Evolutionary conservation across 2,888 invertebrate species (phyloP).

Genomic region (Neocrepidodera transversa): DNA sequence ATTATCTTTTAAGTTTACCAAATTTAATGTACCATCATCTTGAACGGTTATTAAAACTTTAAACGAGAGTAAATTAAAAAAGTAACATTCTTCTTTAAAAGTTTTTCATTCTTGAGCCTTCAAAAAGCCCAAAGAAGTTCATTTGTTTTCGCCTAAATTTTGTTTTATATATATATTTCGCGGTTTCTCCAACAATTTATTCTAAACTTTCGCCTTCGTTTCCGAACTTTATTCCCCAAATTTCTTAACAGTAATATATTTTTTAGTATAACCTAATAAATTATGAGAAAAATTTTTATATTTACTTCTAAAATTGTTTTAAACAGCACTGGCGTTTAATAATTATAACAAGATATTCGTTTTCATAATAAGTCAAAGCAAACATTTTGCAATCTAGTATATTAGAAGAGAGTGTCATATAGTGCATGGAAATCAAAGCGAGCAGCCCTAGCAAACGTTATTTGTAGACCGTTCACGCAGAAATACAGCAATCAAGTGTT

Average conservation of each 20-base stretch:
- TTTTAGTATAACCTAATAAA: no score
- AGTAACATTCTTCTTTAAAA: constrained; percentile 41
- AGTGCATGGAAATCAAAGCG: constrained; percentile 10
- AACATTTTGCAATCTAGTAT: no score
- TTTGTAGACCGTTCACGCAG: constrained; percentile 15
- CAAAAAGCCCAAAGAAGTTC: constrained; percentile 12
- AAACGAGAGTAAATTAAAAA: constrained; percentile 47
- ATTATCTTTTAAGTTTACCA: constrained; percentile 17
- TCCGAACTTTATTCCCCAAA: no score
- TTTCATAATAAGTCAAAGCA: no score
- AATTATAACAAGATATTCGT: no score
- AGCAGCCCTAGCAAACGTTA: not conserved
- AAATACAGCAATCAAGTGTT: constrained; percentile 32
- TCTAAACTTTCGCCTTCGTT: no score
- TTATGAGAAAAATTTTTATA: no score
- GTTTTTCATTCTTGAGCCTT: constrained; percentile 31
- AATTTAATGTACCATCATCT: constrained; percentile 38
- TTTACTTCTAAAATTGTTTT: no score
- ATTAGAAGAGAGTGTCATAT: no score
- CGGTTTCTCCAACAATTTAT: no score
- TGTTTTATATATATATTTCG: constrained; percentile 5
- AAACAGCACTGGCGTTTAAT: not conserved
- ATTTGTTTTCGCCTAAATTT: constrained; percentile 16
- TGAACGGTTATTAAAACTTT: constrained; percentile 44
- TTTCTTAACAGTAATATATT: no score